Base-by-base conservation (phyloP, 2,888 invertebrate species). In the Tipula lateralis region DNA sequence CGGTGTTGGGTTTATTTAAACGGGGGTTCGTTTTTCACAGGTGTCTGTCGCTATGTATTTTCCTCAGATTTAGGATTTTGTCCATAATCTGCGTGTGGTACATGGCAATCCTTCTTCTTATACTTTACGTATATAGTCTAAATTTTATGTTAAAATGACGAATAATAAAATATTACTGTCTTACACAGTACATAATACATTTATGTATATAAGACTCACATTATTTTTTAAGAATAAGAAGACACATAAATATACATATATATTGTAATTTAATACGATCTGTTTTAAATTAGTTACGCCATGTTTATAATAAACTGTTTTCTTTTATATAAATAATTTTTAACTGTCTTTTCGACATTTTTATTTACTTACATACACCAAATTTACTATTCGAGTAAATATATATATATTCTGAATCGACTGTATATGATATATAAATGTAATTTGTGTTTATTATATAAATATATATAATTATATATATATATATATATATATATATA, bases 251-350 rank as follows among this genome's bases (percentile, higher is more conserved):
- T 29, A 44, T n/a, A 16, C 3, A 44, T 5, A 39, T 39, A 39
- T 81, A 29, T 81, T 85, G 86, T 84, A 86, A 86, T 84, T 50
- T 83, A 84, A 86, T 84, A 85, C 85, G 85, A 86, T 86, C 86
- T 86, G 86, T 86, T 86, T 86, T 85, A 84, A 85, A 84, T 86
- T 86, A 86, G 85, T 85, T 66, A 84, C 85, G 86, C 85, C 84
- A 85, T 85, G 84, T 85, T 84, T 24, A 83, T 36, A 83, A 83
- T 36, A 34, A 83, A 30, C 66, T 66, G 66, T 66, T 66, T 66
- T 66, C 66, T 24, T 66, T 66, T 66, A 66, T 66, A 66, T 66
- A 66, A 66, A 66, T 66, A 66, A 66, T 66, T 66, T 34, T 34
- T 83, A 83, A 83, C 82, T 82, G 82, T 82, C 82, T 82, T 30